Evolutionary conservation across 2,888 invertebrate genomes (phyloP), one percentile per base, ranked within the genome.

Genomic region (Dolichopus griseipennis): DNA sequence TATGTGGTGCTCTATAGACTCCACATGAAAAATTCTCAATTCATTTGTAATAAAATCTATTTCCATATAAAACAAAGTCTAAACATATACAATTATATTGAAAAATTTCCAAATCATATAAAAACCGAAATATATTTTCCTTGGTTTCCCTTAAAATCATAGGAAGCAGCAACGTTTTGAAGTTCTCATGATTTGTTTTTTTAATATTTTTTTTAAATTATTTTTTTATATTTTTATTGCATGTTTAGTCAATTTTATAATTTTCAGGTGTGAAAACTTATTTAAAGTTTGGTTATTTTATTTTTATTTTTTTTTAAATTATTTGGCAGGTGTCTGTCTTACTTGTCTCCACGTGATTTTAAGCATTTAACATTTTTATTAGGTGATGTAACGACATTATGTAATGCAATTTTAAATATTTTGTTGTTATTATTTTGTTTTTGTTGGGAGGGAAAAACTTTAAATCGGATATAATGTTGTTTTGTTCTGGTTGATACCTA

Each of bases 331-430:
- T 63, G 63, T 63, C 63, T 27, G 63, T 63, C 21, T 18, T 52
- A 52, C 52, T 52, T 52, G 52, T 52, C 52, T 52, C 52, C 52
- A 52, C 63, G 63, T 63, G 63, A 27, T 63, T 63, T 63, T 1
- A 22, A 63, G 22, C 27, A 62, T 62, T 62, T 62, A 62, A 63
- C n/a, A 63, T 27, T 27, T 15, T 62, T 62, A 62, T 62, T 62
- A 52, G 52, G 52, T 52, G 52, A 18, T 52, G 52, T 52, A 52
- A 52, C 18, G 52, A 15, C 15, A 52, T 22, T 15, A 22, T 62
- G 21, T 62, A 5, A 22, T 27, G 62, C 22, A 20, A 61, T 61
- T 20, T 61, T 8, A n/a, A 12, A n/a, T 61, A 3, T 61, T 61
- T 61, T 6, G 6, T 61, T 61, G 27, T 61, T 61, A 2, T 61